Conservation (phyloP, 2,888 invertebrate genomes). For the Thysanoteuthis rhombus region DNA sequence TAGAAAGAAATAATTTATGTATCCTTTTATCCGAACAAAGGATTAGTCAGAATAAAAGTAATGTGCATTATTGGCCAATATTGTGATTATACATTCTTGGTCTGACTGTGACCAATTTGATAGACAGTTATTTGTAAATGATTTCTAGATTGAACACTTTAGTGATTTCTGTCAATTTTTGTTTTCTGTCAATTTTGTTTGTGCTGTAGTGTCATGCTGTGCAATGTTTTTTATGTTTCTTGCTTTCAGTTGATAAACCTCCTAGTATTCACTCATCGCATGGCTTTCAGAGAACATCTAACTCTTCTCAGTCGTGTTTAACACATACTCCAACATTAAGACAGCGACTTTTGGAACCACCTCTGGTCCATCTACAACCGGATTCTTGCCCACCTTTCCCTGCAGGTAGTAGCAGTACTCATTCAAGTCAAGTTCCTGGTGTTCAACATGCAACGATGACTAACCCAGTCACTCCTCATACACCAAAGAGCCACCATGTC, state of each 20-base stretch:
- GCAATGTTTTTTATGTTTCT: constrained; percentile 41
- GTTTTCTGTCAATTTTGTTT: constrained; percentile 33
- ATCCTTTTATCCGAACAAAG: neutral
- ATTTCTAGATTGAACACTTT: constrained; percentile 1
- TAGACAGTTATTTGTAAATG: neutral
- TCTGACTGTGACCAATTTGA: neutral
- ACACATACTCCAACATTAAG: constrained; percentile 55
- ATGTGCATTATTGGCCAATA: no score
- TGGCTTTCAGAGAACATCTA: constrained; percentile 43
- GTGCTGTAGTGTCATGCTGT: constrained; percentile 33
- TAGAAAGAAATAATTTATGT: neutral
- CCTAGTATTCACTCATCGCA: constrained; percentile 50
- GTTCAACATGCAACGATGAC: constrained; percentile 35
- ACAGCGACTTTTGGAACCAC: constrained; percentile 57
- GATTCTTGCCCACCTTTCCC: constrained; percentile 35
- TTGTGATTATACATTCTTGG: neutral
- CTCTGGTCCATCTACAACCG: constrained; percentile 37
- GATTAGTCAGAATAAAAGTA: neutral
- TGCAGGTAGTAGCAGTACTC: constrained; percentile 32
- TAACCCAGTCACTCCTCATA: constrained; percentile 33
- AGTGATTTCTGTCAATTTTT: constrained; percentile 23
- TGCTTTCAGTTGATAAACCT: constrained; percentile 58
- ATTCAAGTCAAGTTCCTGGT: constrained; percentile 25
- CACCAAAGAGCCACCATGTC: constrained; percentile 29
- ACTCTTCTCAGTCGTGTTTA: constrained; percentile 41